A percentile compares a stretch with the other conserved stretches of the same genome.
These are phyloP conservation scores for Priapulus caudatus DNA, from an alignment of 2,888 invertebrate species.

Conservation along the genomic window DNA sequence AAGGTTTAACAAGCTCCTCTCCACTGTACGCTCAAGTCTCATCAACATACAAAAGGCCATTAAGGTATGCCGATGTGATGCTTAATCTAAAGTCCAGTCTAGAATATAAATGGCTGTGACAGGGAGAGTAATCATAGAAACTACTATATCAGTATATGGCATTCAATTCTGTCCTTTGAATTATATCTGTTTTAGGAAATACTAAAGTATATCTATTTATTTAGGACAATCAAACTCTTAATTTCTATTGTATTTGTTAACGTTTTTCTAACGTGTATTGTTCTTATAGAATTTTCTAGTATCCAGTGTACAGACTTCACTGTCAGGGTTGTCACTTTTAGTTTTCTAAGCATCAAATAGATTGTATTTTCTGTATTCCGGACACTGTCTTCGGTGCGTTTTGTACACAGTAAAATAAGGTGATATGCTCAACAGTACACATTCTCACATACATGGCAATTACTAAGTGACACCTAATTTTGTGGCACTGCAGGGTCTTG, in stretches of 20 bases:
- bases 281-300: too few species aligned
- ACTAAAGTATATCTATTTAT: constrained; percentile 8
- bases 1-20: constrained; percentile 37
- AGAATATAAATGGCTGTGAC: neutral
- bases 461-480: too few species aligned
- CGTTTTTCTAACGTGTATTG: too few species aligned
- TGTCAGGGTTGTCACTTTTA: too few species aligned
- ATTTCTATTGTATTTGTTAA: neutral
- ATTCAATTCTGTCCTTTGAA: neutral
- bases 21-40: constrained; percentile 33
- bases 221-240: neutral
- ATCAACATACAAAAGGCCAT: constrained; percentile 38
- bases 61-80: constrained; percentile 33
- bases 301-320: too few species aligned
- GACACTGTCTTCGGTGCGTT: too few species aligned
- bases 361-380: too few species aligned
- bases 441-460: too few species aligned
- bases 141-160: neutral
- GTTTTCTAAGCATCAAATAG: too few species aligned
- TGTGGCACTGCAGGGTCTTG: constrained; percentile 61
- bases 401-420: too few species aligned
- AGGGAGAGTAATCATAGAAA: neutral
- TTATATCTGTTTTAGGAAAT: too few species aligned
- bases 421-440: too few species aligned
- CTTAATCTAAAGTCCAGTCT: neutral